A percentile compares a stretch with the other conserved stretches of the same genome.
Conservation (phyloP, 2,888 invertebrate genomes). For the Branchipolynoe longqiensis region DNA sequence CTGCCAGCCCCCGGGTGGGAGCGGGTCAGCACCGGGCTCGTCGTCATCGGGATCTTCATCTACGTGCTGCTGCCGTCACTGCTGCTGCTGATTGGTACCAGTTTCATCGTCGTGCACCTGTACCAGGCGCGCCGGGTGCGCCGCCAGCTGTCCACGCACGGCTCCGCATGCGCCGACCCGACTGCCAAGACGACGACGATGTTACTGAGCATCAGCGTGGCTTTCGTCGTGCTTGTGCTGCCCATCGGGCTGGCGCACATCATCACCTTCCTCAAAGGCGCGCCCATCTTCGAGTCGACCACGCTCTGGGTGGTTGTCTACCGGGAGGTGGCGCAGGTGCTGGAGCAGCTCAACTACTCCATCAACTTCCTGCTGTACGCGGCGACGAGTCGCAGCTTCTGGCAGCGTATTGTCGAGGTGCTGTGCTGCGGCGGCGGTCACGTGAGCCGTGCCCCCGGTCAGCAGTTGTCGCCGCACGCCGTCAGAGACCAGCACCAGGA, state of each 20-base stretch:
- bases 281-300: constrained; percentile 68
- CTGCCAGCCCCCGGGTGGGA: constrained; percentile 66
- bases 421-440: not conserved
- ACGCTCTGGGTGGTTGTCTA: constrained; percentile 66
- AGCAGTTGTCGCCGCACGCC: not conserved
- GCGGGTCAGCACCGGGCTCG: constrained; percentile 55
- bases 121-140: not conserved
- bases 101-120: not conserved
- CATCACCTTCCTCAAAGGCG: constrained; percentile 29
- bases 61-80: constrained; percentile 3
- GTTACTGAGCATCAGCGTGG: constrained; percentile 41
- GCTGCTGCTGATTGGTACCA: constrained; percentile 2
- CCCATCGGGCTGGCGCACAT: constrained; percentile 39
- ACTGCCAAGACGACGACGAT: constrained; percentile 42
- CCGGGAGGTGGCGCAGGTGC: constrained; percentile 71
- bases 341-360: constrained; percentile 74
- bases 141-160: not conserved
- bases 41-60: constrained; percentile 5
- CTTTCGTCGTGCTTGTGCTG: constrained; percentile 44
- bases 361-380: constrained; percentile 74
- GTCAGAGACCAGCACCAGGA: not conserved
- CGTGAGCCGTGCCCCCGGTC: too few species aligned
- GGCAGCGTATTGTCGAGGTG: constrained; percentile 41
- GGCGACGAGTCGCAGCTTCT: constrained; percentile 69
- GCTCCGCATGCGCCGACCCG: not conserved